These are phyloP conservation scores for Otus sunia DNA, from an alignment of 2,113 vertebrate species.

Conservation along the genomic window DNA sequence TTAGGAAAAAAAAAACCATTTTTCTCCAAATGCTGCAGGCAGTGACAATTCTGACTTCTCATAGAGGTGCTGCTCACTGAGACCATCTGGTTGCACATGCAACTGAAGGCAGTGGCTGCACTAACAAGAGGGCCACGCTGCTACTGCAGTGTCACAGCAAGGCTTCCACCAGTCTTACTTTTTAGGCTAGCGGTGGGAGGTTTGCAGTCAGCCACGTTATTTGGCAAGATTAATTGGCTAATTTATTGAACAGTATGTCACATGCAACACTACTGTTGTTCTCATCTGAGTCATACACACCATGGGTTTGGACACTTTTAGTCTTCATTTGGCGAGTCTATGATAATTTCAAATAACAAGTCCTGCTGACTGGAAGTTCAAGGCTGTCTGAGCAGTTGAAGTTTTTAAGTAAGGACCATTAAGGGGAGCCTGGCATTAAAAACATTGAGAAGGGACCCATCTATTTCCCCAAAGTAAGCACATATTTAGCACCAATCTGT, in stretches of 20 bases:
- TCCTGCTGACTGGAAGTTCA: background rate
- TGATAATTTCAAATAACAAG: background rate
- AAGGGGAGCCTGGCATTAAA: background rate
- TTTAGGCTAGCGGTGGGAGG: background rate
- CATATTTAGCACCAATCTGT: background rate
- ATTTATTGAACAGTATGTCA: conserved; percentile 10
- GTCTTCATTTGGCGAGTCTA: background rate
- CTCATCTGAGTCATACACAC: conserved; percentile 2
- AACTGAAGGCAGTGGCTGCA: background rate
- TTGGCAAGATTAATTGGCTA: conserved; percentile 5
- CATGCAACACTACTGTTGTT: background rate
- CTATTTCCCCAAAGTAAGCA: background rate
- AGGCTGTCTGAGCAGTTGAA: background rate
- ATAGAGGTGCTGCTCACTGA: background rate
- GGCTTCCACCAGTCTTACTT: background rate
- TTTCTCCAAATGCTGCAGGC: background rate
- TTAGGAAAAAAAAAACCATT: background rate
- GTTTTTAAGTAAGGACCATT: background rate
- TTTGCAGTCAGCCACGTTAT: background rate
- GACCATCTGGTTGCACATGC: background rate
- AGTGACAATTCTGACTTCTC: background rate
- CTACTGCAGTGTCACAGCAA: accelerated
- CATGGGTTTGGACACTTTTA: background rate
- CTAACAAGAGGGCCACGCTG: background rate
- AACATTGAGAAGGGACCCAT: background rate